These are phyloP conservation scores for Drosophila nigrodunni DNA, from an alignment of 1,140 invertebrate genomes.

Conservation along the genomic window DNA sequence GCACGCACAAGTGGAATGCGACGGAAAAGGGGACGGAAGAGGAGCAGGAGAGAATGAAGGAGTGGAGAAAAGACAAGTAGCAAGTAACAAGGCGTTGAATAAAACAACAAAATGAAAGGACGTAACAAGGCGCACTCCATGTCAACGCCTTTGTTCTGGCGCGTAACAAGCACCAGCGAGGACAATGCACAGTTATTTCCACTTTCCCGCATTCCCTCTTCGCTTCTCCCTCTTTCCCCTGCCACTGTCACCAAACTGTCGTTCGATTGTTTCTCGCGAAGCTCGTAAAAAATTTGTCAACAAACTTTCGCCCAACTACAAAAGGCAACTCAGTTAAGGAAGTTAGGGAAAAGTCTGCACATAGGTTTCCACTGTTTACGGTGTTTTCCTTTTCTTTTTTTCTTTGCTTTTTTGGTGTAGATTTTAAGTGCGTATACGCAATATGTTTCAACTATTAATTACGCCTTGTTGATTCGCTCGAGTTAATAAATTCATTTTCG, in stretches of 20 bases:
- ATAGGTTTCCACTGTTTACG: slow-evolving; percentile 13
- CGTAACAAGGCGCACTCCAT: slow-evolving; percentile 43
- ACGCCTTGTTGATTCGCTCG: slow-evolving; percentile 57
- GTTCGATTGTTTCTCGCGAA: slow-evolving; percentile 43
- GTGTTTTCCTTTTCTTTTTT: background rate
- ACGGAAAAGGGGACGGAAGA: no score
- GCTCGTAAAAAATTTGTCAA: slow-evolving; percentile 73
- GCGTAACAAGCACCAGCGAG: slow-evolving; percentile 61
- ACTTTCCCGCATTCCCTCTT: background rate
- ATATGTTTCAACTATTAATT: slow-evolving; percentile 71
- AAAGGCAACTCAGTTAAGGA: slow-evolving; percentile 24
- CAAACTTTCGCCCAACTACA: slow-evolving; percentile 41
- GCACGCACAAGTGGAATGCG: slow-evolving; percentile 37
- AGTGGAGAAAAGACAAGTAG: slow-evolving; percentile 8
- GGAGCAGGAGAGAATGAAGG: slow-evolving; percentile 3
- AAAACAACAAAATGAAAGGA: slow-evolving; percentile 5
- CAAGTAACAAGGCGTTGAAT: slow-evolving; percentile 17
- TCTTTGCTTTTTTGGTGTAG: slow-evolving; percentile 20
- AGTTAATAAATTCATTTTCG: slow-evolving; percentile 64
- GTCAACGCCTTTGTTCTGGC: slow-evolving; percentile 53
- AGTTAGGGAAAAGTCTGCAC: background rate
- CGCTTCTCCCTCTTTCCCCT: no score
- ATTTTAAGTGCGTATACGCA: slow-evolving; percentile 72
- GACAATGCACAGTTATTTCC: slow-evolving; percentile 19
- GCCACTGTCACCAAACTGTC: background rate